Percentiles rank a stretch among this genome's conserved stretches.
Conservation (phyloP, 2,888 invertebrate species). For the Embidobia sp. region DNA sequence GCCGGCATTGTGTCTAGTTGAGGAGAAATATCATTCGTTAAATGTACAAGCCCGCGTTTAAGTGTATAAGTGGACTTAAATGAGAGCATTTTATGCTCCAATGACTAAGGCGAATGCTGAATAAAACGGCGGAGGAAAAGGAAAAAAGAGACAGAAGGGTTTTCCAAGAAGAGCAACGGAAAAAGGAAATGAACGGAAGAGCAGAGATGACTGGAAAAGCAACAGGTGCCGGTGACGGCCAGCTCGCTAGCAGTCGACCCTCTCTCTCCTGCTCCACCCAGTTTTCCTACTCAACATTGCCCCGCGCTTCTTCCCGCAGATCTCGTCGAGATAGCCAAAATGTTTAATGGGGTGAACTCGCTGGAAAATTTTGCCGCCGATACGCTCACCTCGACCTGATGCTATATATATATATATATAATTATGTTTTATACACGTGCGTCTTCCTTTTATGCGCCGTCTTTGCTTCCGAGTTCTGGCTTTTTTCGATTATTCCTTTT, state of each 20-base stretch:
- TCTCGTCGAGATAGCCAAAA: constrained; percentile 78
- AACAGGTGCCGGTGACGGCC: constrained; percentile 79
- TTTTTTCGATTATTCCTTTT: constrained; percentile 4
- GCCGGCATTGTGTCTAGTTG: constrained; percentile 56
- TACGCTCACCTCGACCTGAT: constrained; percentile 67
- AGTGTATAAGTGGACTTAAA: constrained; percentile 66
- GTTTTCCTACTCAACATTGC: constrained; percentile 63
- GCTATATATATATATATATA: constrained; percentile 71
- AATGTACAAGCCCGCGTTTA: constrained; percentile 59
- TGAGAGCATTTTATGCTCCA: constrained; percentile 64
- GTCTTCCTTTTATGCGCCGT: constrained; percentile 16
- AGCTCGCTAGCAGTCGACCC: constrained; percentile 71
- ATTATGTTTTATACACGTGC: constrained; percentile 53
- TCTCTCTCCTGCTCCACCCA: constrained; percentile 28
- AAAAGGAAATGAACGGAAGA: constrained; percentile 65
- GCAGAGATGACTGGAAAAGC: constrained; percentile 76
- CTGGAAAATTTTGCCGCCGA: constrained; percentile 76
- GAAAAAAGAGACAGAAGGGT: constrained; percentile 53
- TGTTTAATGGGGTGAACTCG: constrained; percentile 81
- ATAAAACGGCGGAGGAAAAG: constrained; percentile 57
- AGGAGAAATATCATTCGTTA: constrained; percentile 61
- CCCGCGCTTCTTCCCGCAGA: constrained; percentile 69
- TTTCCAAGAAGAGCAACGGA: constrained; percentile 63
- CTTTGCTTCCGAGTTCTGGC: constrained; percentile 12
- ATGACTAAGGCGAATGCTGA: constrained; percentile 63